phyloP scores from a whole-genome alignment of 2,797 vertebrate species.

The Poecilia velifera region DNA sequence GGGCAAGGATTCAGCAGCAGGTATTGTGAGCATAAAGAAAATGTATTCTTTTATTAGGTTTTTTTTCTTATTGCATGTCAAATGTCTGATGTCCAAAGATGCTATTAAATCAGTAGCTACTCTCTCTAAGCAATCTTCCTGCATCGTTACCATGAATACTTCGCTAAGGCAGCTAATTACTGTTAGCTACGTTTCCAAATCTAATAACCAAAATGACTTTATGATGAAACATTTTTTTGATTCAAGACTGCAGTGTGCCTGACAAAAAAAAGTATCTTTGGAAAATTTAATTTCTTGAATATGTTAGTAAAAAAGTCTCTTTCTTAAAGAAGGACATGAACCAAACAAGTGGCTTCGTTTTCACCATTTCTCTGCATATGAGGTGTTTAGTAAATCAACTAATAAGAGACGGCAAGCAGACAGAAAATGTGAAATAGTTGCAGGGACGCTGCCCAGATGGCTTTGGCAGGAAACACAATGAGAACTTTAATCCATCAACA shows the following conservation, averaged over 20 bases:
- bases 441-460: not conserved
- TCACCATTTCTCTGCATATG: not conserved
- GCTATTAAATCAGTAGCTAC: not conserved
- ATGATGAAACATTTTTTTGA: not conserved
- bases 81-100: not conserved
- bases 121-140: not conserved
- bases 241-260: not conserved
- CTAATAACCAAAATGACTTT: not conserved
- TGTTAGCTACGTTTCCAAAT: not conserved
- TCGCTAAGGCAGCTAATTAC: not conserved
- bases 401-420: not conserved
- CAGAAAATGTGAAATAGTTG: not conserved
- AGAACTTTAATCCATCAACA: conserved; percentile 7
- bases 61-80: too few species aligned
- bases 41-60: not conserved
- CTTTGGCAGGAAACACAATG: not conserved
- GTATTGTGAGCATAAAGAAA: not conserved
- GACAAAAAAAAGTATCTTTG: not conserved
- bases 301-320: not conserved
- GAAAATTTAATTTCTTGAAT: not conserved
- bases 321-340: not conserved
- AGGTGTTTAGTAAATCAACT: conserved; percentile 1
- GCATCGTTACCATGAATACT: not conserved
- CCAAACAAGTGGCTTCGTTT: not conserved
- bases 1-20: not conserved